Evolutionary conservation across 1,140 invertebrate species (phyloP).

Genomic region (Caenorhabditis briggsae): DNA sequence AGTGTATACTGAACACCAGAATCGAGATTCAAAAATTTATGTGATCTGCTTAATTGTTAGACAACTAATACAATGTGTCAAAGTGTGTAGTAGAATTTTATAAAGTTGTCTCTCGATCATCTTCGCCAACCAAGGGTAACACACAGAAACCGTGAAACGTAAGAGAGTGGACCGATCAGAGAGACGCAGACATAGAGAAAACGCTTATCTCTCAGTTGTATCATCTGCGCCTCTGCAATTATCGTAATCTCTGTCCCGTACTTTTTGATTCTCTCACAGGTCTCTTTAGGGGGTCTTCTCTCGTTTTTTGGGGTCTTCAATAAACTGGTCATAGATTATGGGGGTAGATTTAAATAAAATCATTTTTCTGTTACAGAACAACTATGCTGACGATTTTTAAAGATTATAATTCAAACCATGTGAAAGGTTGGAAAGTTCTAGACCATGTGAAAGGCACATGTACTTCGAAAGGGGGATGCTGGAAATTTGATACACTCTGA

Average conservation of each 20-base stretch:
- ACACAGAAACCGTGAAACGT: not conserved
- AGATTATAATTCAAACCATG: not conserved
- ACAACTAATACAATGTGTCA: not conserved
- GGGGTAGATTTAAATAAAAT: not conserved
- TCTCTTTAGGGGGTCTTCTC: not conserved
- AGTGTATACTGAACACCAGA: too few species aligned
- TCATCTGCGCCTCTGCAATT: not conserved
- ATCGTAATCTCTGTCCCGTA: not conserved
- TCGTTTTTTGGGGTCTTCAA: not conserved
- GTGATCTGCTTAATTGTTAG: too few species aligned
- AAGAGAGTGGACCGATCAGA: not conserved
- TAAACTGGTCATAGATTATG: constrained; percentile 41
- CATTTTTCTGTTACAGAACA: not conserved
- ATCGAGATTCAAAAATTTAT: too few species aligned
- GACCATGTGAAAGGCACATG: not conserved
- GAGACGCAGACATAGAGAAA: constrained; percentile 19
- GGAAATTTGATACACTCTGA: not conserved
- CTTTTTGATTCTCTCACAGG: constrained; percentile 37
- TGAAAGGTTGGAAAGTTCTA: not conserved
- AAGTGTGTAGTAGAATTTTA: constrained; percentile 24
- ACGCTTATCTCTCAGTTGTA: constrained; percentile 21
- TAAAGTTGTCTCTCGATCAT: constrained; percentile 33
- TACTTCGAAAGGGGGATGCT: not conserved
- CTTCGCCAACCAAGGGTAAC: constrained; percentile 15
- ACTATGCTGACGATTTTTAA: not conserved